Evolutionary conservation across 2,113 vertebrate species (phyloP).

Genomic region (Psittacara wagleri): DNA sequence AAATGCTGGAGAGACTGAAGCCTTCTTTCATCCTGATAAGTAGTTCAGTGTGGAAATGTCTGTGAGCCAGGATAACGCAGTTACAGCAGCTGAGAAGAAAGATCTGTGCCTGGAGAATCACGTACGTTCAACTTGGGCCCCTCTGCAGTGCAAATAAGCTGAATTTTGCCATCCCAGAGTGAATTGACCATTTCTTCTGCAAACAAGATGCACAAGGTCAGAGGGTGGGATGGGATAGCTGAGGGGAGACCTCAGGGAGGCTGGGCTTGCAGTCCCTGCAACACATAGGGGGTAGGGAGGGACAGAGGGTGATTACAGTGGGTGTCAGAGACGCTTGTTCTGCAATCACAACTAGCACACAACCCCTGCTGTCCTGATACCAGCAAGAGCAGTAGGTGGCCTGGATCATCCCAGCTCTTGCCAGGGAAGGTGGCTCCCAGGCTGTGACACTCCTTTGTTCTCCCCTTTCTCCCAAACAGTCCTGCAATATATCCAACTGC

Average conservation of each 20-base stretch:
- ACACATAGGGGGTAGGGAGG: not conserved
- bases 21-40: not conserved
- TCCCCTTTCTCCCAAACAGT: not conserved
- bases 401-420: not conserved
- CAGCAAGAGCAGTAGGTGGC: not conserved
- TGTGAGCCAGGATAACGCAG: not conserved
- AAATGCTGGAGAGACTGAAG: not conserved
- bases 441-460: not conserved
- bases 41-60: not conserved
- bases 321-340: not conserved
- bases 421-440: not conserved
- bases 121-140: not conserved
- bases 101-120: not conserved
- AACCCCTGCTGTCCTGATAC: not conserved
- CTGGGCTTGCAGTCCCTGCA: not conserved
- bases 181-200: not conserved
- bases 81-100: not conserved
- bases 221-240: too few species aligned
- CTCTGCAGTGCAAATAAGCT: not conserved
- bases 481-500: not conserved
- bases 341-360: not conserved
- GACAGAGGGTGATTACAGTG: not conserved
- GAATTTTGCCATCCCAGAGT: not conserved
- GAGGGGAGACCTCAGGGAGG: not conserved
- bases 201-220: not conserved